Conservation (phyloP, 2,113 vertebrate species). For the Platysteira castanea region DNA sequence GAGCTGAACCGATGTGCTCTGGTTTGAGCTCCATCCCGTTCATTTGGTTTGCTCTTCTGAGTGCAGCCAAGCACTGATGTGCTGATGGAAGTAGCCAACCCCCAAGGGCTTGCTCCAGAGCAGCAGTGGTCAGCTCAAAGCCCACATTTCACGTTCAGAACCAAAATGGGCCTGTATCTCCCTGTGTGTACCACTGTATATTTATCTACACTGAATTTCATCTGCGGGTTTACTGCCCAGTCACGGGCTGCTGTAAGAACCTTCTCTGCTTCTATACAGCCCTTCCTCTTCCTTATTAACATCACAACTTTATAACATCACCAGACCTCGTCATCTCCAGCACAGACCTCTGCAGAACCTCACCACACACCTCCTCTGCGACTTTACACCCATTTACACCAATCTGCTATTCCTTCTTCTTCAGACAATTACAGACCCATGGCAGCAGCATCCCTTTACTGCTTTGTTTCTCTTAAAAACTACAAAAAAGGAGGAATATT, state of each 20-base stretch:
- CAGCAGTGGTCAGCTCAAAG: neutral
- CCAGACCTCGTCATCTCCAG: neutral
- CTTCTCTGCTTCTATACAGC: neutral
- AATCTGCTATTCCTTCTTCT: neutral
- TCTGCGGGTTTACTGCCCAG: neutral
- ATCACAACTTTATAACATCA: neutral
- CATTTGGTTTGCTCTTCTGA: neutral
- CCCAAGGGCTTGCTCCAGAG: neutral
- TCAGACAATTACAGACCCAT: neutral
- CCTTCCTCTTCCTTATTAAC: neutral
- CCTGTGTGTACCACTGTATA: fast-evolving
- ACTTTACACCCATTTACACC: neutral
- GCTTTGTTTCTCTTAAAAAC: neutral
- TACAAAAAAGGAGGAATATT: neutral
- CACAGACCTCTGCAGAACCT: neutral
- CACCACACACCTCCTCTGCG: neutral
- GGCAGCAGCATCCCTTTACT: neutral
- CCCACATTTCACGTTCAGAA: neutral
- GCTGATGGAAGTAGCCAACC: neutral
- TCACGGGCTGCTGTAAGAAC: neutral
- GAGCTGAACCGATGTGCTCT: neutral
- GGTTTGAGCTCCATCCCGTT: neutral
- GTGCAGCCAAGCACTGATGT: neutral
- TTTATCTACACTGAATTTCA: neutral
- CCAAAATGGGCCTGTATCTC: neutral